Evolutionary conservation across 2,797 vertebrate species (phyloP).

Genomic region (Acanthiza pusilla): DNA sequence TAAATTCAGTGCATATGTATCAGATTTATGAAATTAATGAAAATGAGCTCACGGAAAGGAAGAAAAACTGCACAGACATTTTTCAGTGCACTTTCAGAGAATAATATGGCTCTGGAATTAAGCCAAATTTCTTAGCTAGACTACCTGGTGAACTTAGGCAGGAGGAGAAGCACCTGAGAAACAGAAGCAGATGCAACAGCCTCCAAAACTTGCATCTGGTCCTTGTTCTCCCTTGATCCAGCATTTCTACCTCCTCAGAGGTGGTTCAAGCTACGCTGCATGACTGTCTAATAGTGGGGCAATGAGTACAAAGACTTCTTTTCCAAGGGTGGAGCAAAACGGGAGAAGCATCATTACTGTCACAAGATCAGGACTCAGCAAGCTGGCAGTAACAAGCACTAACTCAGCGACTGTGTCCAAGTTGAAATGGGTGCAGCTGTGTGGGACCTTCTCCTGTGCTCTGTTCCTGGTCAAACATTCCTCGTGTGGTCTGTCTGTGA

Average conservation of each 20-base stretch:
- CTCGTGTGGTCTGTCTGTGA: neutral
- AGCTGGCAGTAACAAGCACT: neutral
- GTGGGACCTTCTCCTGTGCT: neutral
- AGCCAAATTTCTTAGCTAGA: neutral
- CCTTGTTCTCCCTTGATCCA: neutral
- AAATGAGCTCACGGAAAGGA: neutral
- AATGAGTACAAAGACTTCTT: neutral
- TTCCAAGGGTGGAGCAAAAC: neutral
- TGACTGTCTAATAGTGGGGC: neutral
- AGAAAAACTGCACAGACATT: neutral
- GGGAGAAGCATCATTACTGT: neutral
- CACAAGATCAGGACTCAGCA: neutral
- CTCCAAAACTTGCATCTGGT: neutral
- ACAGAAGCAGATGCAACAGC: neutral
- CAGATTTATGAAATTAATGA: neutral
- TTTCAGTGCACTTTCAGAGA: neutral
- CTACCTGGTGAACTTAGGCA: neutral
- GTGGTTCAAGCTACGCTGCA: neutral
- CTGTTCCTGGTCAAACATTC: neutral
- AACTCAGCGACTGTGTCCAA: neutral
- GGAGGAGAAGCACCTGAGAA: neutral
- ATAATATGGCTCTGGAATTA: neutral
- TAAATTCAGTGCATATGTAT: neutral
- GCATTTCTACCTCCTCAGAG: neutral
- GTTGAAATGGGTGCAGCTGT: neutral